Percentiles rank a stretch among this genome's conserved stretches.
Conservation (phyloP, 2,797 vertebrate species). For the Galago senegalensis region DNA sequence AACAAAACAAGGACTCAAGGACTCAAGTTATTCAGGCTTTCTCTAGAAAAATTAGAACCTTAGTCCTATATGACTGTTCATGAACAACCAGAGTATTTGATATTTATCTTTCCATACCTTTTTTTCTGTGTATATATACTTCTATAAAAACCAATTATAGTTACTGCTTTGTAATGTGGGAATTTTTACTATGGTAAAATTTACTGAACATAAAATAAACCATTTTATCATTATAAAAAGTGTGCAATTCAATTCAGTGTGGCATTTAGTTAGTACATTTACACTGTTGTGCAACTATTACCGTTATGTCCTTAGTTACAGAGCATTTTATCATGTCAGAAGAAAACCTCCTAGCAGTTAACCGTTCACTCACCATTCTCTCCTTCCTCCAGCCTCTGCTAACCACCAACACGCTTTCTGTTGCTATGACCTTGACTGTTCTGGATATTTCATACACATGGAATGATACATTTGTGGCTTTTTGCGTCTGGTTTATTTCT, state of each 20-base stretch:
- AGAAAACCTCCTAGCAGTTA: background rate
- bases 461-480: background rate
- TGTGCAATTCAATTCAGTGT: background rate
- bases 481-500: conserved; percentile 47
- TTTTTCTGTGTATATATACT: background rate
- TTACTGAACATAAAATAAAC: conserved; percentile 23
- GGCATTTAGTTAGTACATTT: conserved; percentile 36
- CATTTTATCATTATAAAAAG: conserved; percentile 24
- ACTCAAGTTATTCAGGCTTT: too few relatives aligned
- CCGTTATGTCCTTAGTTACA: background rate
- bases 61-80: conserved; percentile 15
- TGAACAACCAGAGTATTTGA: background rate
- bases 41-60: too few relatives aligned
- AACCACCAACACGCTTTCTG: background rate
- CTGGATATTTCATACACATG: background rate
- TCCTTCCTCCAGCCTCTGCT: background rate
- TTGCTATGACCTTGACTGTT: background rate
- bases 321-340: background rate
- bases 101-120: background rate
- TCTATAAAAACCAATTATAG: conserved; percentile 30
- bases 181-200: background rate
- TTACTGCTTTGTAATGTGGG: background rate
- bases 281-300: background rate
- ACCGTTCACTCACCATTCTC: background rate
- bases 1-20: too few relatives aligned